phyloP scores from a whole-genome alignment of 2,113 vertebrate species.

The Verasper variegatus region DNA sequence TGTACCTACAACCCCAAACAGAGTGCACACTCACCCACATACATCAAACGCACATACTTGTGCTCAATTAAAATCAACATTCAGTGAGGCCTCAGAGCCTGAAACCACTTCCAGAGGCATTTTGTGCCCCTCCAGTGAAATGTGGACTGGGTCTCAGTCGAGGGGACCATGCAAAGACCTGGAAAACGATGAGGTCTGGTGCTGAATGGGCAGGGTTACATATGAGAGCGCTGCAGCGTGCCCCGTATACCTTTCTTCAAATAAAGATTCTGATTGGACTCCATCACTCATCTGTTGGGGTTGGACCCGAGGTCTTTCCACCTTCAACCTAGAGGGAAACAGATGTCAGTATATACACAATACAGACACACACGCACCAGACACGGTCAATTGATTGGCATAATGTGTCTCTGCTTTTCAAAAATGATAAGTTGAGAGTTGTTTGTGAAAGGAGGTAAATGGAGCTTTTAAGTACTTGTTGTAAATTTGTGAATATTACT shows the following conservation, averaged over 20 bases:
- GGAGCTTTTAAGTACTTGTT: background rate
- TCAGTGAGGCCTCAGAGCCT: constrained; percentile 47
- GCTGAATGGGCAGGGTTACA: constrained; percentile 41
- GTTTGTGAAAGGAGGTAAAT: background rate
- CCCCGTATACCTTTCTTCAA: constrained; percentile 41
- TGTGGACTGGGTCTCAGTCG: constrained; percentile 22
- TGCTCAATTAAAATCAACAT: constrained; percentile 68
- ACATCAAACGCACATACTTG: constrained; percentile 52
- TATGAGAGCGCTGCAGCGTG: constrained; percentile 27
- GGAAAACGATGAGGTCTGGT: constrained; percentile 36
- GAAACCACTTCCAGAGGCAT: constrained; percentile 55
- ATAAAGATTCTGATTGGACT: constrained; percentile 62
- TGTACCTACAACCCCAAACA: constrained; percentile 7
- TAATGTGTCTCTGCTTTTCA: background rate
- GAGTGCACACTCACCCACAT: constrained; percentile 30
- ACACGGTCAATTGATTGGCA: background rate
- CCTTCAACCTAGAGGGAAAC: constrained; percentile 40
- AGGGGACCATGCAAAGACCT: constrained; percentile 8
- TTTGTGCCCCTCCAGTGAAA: constrained; percentile 44
- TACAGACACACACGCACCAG: background rate
- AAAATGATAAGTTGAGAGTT: background rate
- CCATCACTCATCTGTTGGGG: constrained; percentile 55
- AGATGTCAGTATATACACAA: constrained; percentile 18
- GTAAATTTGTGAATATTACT: background rate
- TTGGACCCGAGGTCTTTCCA: constrained; percentile 39